A percentile compares a stretch with the other conserved stretches of the same genome.
Conservation (phyloP, 2,113 vertebrate species). For the Spea multiplicata region DNA sequence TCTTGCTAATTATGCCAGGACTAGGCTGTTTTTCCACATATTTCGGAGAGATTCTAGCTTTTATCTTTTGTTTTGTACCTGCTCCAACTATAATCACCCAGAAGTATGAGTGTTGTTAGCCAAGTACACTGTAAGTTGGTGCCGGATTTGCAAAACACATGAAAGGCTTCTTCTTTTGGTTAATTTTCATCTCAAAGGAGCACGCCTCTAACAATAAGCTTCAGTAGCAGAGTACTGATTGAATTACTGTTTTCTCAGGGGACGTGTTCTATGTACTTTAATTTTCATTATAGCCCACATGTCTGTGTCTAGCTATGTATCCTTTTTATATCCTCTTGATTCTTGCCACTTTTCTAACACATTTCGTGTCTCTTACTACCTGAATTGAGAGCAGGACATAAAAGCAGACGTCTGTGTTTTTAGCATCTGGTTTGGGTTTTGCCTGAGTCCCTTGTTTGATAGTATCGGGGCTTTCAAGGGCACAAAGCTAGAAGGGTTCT, state of each 20-base stretch:
- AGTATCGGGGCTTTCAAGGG: too few relatives aligned
- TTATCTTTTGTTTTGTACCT: constrained; percentile 39
- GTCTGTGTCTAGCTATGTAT: too few relatives aligned
- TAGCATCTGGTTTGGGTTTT: too few relatives aligned
- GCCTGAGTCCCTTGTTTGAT: too few relatives aligned
- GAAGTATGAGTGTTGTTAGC: constrained; percentile 32
- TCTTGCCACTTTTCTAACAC: too few relatives aligned
- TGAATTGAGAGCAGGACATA: not conserved
- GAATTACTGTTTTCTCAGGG: too few relatives aligned
- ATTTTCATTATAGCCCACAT: too few relatives aligned
- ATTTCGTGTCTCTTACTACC: not conserved
- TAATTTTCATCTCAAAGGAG: not conserved
- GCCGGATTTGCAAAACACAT: not conserved
- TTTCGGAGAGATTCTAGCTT: constrained; percentile 24
- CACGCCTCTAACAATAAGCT: not conserved
- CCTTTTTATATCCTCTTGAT: too few relatives aligned
- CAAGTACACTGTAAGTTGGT: constrained; percentile 4
- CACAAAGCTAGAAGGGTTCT: too few relatives aligned
- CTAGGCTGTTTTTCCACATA: constrained; percentile 33
- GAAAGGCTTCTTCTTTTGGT: not conserved
- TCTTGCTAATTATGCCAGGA: constrained; percentile 37
- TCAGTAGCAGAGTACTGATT: too few relatives aligned
- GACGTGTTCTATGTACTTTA: too few relatives aligned
- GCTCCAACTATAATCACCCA: constrained; percentile 34
- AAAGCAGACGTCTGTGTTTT: not conserved